Evolutionary conservation across 92 coral and sea anemone species (phyloP), one percentile per base, ranked within the genome.

Genomic region (Umimayanthus chanpuru): DNA sequence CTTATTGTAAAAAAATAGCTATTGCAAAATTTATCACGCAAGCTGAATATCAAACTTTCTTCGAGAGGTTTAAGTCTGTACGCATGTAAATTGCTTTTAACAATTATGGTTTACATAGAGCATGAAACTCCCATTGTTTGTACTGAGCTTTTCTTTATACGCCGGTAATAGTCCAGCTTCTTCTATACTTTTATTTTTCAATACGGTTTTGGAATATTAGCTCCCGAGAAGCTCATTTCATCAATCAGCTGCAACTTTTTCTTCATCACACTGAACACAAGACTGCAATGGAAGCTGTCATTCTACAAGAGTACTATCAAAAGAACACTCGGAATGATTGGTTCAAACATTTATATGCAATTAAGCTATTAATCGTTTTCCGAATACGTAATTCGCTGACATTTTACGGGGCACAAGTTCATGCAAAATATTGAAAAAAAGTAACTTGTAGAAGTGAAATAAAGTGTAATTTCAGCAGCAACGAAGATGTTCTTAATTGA

Each of bases 401-500:
- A 68, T 68, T 68, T 25, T 68, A 68, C 73, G 4, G 73, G 4
- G 29, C 73, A 68, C 73, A 23, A 68, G 1, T 18, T 68, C 73
- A 68, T 68, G 0, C 2, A 0, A 68, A 68, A 16, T 68, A 68
- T 68, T 68, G 25, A 68, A 12, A 0, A 68, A 68, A 68, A n/a
- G n/a, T n/a, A n/a, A n/a, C n/a, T 68, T 68, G 73, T 68, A 68
- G 73, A 68, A 68, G 73, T 68, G 25, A 68, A 68, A 68, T 68
- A 68, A 68, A 68, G 1, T 68, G n/a, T n/a, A 68, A 68, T 68
- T 68, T 68, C 73, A 68, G 4, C 28, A n/a, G 73, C 73, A 68
- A 68, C 73, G 29, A 68, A 68, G 73, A 68, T 68, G 73, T 32
- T 32, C 2, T 32, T 32, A 32, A 32, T 32, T 32, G 36, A 32